phyloP scores from a whole-genome alignment of 2,888 invertebrate species.

The Blastobasis adustella region DNA sequence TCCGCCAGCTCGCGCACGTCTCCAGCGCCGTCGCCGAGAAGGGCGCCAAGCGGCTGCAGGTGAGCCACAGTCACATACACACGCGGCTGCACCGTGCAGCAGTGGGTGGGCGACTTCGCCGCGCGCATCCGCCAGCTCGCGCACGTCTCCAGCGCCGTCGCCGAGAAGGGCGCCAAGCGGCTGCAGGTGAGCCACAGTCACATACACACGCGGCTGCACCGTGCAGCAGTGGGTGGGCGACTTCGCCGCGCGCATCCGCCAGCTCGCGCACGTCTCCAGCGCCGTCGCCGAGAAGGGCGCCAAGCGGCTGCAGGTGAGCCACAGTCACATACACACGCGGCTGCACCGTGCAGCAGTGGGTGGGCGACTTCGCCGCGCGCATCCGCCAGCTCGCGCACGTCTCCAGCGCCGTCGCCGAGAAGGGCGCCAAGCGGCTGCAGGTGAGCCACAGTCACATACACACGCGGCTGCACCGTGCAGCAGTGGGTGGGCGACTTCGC shows the following conservation, averaged over 20 bases:
- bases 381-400: too few relatives aligned
- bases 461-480: neutral
- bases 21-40: neutral
- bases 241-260: constrained; percentile 94
- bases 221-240: constrained; percentile 98
- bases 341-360: neutral
- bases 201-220: constrained; percentile 81
- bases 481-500: neutral
- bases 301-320: constrained; percentile 89
- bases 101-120: neutral
- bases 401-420: neutral
- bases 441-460: neutral
- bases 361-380: too few relatives aligned
- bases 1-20: too few relatives aligned
- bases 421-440: neutral
- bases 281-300: constrained; percentile 91
- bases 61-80: neutral
- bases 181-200: neutral
- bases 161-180: neutral
- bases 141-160: neutral
- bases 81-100: neutral
- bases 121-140: too few relatives aligned
- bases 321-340: too few relatives aligned
- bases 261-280: constrained; percentile 84
- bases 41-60: neutral